These are phyloP conservation scores for Grammomys dolichurus DNA, from an alignment of 2,113 vertebrate species.

Conservation along the genomic window DNA sequence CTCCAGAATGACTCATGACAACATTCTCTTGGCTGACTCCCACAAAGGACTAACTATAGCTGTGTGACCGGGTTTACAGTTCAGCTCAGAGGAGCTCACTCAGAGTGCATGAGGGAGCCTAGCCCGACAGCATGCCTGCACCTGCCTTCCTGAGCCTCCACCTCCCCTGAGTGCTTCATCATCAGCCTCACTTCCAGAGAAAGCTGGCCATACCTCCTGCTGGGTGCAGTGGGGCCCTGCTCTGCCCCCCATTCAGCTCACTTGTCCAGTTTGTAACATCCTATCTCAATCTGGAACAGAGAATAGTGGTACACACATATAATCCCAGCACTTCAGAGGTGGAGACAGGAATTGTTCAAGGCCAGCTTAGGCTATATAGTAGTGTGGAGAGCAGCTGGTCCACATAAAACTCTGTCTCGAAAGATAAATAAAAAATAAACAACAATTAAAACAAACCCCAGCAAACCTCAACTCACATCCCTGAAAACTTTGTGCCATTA, in stretches of 20 bases:
- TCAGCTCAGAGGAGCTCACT: not conserved
- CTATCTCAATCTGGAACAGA: not conserved
- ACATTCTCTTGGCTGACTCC: not conserved
- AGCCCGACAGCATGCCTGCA: not conserved
- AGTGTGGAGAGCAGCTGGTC: not conserved
- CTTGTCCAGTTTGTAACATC: not conserved
- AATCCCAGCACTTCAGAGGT: not conserved
- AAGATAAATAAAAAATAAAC: not conserved
- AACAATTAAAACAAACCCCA: not conserved
- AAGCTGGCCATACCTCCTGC: not conserved
- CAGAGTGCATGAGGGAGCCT: not conserved
- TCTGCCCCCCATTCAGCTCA: not conserved
- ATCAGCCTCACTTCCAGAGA: not conserved
- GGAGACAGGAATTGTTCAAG: not conserved
- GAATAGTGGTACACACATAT: not conserved
- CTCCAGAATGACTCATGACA: not conserved
- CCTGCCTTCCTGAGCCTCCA: accelerated
- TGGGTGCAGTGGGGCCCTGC: accelerated
- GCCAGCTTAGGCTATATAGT: not conserved
- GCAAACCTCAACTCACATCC: not conserved
- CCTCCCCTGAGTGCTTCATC: not conserved
- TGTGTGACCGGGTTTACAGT: not conserved
- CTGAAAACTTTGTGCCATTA: not conserved
- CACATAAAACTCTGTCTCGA: not conserved
- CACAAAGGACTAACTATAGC: not conserved